Evolutionary conservation across 1,140 invertebrate species (phyloP).

Genomic region (Apolygus lucorum): DNA sequence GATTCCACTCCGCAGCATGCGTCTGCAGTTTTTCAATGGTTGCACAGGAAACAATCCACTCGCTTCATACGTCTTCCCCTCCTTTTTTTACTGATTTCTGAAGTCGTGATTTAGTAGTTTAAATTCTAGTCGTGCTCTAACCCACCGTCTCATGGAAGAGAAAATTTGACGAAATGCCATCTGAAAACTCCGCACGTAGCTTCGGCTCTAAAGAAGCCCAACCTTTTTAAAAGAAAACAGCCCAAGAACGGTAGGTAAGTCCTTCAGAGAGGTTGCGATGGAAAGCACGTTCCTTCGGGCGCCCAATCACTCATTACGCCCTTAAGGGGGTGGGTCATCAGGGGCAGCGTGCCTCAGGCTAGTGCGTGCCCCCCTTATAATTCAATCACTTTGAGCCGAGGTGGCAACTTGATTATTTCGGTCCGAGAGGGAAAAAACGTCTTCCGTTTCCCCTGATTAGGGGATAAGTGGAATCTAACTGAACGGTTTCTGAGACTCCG

Average conservation of each 20-base stretch:
- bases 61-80: too few species aligned
- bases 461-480: not conserved
- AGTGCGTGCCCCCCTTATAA: not conserved
- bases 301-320: not conserved
- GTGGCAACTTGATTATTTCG: constrained; percentile 1
- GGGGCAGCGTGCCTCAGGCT: not conserved
- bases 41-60: too few species aligned
- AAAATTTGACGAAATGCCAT: not conserved
- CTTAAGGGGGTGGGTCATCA: not conserved
- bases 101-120: constrained; percentile 2
- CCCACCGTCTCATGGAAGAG: not conserved
- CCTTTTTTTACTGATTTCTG: too few species aligned
- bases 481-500: not conserved
- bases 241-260: not conserved
- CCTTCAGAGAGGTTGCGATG: not conserved
- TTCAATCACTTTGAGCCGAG: not conserved
- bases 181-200: not conserved
- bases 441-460: not conserved
- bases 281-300: not conserved
- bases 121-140: not conserved
- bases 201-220: not conserved
- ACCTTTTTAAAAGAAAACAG: not conserved
- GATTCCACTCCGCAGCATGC: too few species aligned
- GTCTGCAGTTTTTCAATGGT: too few species aligned
- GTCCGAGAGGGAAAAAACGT: not conserved